A percentile compares a stretch with the other conserved stretches of the same genome.
These are phyloP conservation scores for Fopius arisanus DNA, from an alignment of 1,140 invertebrate species.

Conservation along the genomic window DNA sequence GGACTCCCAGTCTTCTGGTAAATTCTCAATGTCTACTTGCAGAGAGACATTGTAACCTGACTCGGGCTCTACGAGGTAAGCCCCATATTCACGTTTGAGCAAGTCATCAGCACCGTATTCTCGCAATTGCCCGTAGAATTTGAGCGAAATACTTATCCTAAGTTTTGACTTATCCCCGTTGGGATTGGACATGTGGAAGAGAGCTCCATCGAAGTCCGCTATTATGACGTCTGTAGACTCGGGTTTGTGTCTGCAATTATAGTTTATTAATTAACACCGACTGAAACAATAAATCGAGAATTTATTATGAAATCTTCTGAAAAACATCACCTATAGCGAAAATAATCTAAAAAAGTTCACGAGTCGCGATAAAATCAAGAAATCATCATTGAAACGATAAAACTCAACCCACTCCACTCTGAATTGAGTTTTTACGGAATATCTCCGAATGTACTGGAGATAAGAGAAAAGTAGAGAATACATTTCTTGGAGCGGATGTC, in stretches of 20 bases:
- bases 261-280: background rate
- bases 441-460: too few relatives aligned
- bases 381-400: too few relatives aligned
- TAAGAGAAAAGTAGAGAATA: too few relatives aligned
- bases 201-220: constrained; percentile 98
- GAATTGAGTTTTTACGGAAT: too few relatives aligned
- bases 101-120: constrained; percentile 98
- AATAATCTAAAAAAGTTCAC: too few relatives aligned
- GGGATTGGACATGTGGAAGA: constrained; percentile 98
- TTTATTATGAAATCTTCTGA: too few relatives aligned
- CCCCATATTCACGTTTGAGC: constrained; percentile 90
- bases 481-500: too few relatives aligned
- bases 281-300: background rate
- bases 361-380: too few relatives aligned
- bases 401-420: too few relatives aligned
- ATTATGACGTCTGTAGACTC: constrained; percentile 94
- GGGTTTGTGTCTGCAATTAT: constrained; percentile 82
- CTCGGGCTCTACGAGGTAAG: constrained; percentile 78
- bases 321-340: too few relatives aligned
- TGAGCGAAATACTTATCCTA: constrained; percentile 96
- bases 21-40: constrained; percentile 90
- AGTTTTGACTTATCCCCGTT: constrained; percentile 97
- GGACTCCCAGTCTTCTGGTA: constrained; percentile 89
- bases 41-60: constrained; percentile 89
- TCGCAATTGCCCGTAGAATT: constrained; percentile 98